A percentile compares a stretch with the other conserved stretches of the same genome.
phyloP scores from a whole-genome alignment of 2,113 vertebrate species.

The Tor tambroides region DNA sequence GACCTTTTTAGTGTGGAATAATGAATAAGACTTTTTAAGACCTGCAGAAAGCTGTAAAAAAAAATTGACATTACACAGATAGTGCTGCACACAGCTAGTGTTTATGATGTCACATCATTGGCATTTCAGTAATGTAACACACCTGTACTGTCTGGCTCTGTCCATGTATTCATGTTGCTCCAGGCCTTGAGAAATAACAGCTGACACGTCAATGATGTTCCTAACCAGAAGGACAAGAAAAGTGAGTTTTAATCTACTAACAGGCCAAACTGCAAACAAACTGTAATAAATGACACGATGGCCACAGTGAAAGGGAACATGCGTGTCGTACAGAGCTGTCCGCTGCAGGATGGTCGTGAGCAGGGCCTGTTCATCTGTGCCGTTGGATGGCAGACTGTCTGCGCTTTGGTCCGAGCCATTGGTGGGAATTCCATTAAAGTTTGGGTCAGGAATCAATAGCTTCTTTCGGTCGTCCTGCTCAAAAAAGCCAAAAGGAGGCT shows the following conservation, averaged over 20 bases:
- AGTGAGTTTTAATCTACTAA: background rate
- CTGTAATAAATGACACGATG: background rate
- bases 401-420: slow-evolving; percentile 85
- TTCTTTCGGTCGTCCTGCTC: slow-evolving; percentile 77
- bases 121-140: background rate
- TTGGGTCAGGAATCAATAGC: slow-evolving; percentile 83
- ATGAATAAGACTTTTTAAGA: no score
- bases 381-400: slow-evolving; percentile 80
- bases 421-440: slow-evolving; percentile 83
- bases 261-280: background rate
- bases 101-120: no score
- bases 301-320: background rate
- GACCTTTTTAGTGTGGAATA: no score
- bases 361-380: slow-evolving; percentile 91
- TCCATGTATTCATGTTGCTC: slow-evolving; percentile 99
- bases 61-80: no score
- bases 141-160: slow-evolving; percentile 95
- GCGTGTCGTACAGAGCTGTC: slow-evolving; percentile 85
- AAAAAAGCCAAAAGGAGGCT: background rate
- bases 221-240: slow-evolving; percentile 67
- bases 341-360: slow-evolving; percentile 91
- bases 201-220: slow-evolving; percentile 96
- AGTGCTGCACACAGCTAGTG: no score
- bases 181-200: slow-evolving; percentile 94
- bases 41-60: no score